These are phyloP conservation scores for Gobius niger DNA, from an alignment of 2,113 vertebrate genomes.

Conservation along the genomic window DNA sequence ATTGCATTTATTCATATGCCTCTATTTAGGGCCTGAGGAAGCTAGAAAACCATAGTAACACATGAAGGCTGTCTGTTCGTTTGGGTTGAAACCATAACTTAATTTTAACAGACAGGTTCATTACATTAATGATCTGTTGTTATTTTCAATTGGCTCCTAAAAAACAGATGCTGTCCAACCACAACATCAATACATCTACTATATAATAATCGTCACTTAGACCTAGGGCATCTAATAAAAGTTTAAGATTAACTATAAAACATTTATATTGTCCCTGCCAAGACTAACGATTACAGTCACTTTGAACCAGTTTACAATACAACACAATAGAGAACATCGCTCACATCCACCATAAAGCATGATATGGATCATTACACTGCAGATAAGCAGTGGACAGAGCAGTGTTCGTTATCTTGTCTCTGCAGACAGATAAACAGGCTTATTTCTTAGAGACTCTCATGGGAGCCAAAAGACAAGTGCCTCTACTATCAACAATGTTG, in stretches of 20 bases:
- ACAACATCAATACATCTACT: constrained; percentile 5
- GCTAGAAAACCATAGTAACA: background rate
- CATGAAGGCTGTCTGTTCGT: background rate
- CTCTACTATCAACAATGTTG: constrained; percentile 16
- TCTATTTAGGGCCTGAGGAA: background rate
- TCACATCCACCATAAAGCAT: constrained; percentile 58
- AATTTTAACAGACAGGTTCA: background rate
- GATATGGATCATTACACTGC: constrained; percentile 61
- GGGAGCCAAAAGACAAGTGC: constrained; percentile 22
- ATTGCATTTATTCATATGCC: background rate
- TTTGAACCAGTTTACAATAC: constrained; percentile 10
- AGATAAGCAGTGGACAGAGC: constrained; percentile 63
- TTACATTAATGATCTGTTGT: background rate
- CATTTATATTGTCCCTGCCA: background rate
- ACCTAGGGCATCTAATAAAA: background rate
- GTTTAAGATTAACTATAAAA: constrained; percentile 14
- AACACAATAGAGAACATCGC: constrained; percentile 26
- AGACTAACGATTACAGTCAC: constrained; percentile 17
- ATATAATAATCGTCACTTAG: constrained; percentile 9
- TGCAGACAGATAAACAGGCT: constrained; percentile 70
- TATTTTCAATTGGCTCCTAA: background rate
- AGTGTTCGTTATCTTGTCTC: constrained; percentile 71
- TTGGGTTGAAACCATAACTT: background rate
- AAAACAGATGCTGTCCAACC: constrained; percentile 1
- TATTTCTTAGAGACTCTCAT: constrained; percentile 60